phyloP scores from a whole-genome alignment of 2,888 invertebrate genomes.

The Electrophaes corylata region DNA sequence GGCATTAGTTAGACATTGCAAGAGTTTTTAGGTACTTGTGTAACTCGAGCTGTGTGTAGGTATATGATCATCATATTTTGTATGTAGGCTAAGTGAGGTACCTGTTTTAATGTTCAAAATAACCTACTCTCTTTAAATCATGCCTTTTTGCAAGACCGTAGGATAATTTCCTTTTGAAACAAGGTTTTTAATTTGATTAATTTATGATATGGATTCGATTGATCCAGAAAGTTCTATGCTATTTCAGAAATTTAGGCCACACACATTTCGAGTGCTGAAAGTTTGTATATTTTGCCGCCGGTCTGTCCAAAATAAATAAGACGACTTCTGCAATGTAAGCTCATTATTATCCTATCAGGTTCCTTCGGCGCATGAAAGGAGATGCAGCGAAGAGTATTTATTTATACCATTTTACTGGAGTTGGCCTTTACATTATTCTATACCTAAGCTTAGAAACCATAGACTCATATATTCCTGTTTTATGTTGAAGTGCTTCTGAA shows the following conservation, averaged over 20 bases:
- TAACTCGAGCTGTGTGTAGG: no score
- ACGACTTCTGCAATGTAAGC: conserved; percentile 14
- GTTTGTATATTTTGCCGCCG: conserved; percentile 10
- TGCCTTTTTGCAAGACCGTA: neutral
- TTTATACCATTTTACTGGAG: neutral
- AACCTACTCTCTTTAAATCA: no score
- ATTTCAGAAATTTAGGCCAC: conserved; percentile 26
- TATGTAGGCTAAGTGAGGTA: no score
- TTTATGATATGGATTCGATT: conserved; percentile 11
- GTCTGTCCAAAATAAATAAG: conserved; percentile 27
- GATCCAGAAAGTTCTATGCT: conserved; percentile 13
- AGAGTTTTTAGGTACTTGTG: no score
- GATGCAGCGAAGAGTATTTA: neutral
- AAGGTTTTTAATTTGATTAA: no score
- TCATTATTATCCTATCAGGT: conserved; percentile 23
- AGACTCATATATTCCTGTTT: no score
- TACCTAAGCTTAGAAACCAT: no score
- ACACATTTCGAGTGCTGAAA: conserved; percentile 2
- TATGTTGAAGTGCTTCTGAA: no score
- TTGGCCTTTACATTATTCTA: neutral
- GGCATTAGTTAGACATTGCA: no score
- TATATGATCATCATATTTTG: no score
- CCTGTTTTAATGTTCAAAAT: no score
- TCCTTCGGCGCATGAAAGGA: conserved; percentile 1
- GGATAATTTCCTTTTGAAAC: no score